phyloP scores from a whole-genome alignment of 2,113 vertebrate genomes.

The Thamnaconus septentrionalis region DNA sequence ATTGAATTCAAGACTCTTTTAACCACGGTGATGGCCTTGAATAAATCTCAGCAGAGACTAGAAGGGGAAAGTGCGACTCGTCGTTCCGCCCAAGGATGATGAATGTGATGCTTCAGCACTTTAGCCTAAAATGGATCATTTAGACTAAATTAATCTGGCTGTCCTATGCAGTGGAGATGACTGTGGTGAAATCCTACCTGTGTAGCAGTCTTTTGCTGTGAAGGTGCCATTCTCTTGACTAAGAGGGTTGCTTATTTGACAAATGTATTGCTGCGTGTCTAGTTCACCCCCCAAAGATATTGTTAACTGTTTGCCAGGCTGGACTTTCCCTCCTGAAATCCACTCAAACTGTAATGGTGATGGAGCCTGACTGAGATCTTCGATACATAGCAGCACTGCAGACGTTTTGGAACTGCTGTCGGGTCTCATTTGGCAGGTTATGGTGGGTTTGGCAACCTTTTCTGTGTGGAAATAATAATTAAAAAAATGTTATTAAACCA shows the following conservation, averaged over 20 bases:
- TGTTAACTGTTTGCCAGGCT: background rate
- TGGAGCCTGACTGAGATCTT: background rate
- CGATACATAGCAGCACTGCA: slow-evolving; percentile 43
- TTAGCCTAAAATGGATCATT: background rate
- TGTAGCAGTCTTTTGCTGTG: slow-evolving; percentile 49
- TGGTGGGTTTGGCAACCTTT: slow-evolving; percentile 35
- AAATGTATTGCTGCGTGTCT: slow-evolving; percentile 28
- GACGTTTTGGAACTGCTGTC: background rate
- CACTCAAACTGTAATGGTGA: slow-evolving; percentile 27
- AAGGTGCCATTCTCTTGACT: slow-evolving; percentile 21
- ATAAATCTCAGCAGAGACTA: too few relatives aligned
- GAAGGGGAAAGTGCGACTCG: background rate
- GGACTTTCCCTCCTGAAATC: background rate
- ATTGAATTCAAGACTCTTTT: too few relatives aligned
- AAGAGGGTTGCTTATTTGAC: slow-evolving; percentile 49
- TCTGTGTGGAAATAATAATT: background rate
- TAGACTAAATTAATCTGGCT: background rate
- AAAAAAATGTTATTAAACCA: background rate
- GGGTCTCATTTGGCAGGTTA: slow-evolving; percentile 40
- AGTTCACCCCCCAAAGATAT: slow-evolving; percentile 22
- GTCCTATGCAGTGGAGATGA: background rate
- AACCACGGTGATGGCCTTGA: too few relatives aligned
- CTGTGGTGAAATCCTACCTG: slow-evolving; percentile 33
- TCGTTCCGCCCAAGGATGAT: too few relatives aligned
- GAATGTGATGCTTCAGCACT: too few relatives aligned